Evolutionary conservation across 2,113 vertebrate species (phyloP), one percentile per base, ranked within the genome.

Genomic region (Pomatostomus ruficeps): DNA sequence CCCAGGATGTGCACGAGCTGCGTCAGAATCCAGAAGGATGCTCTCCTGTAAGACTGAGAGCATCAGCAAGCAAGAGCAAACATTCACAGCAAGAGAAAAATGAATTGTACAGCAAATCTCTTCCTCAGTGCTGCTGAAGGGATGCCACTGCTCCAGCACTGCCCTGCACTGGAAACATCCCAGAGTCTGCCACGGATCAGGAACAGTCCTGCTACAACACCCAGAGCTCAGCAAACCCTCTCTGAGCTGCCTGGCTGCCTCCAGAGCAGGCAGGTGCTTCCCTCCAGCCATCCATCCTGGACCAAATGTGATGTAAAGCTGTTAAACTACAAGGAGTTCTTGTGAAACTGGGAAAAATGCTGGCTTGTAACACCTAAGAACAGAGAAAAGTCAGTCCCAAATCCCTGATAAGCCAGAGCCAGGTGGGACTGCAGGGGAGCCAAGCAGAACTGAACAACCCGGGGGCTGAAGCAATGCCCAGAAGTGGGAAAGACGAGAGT

Each of bases 281-380:
- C 24, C 85, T 48, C 10, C 59, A 18, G 62, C 63, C 89, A 42
- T 5, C 11, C 2, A 2, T 7, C 59, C 59, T 14, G 28, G 36
- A 14, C 9, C 21, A 12, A 7, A 14, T 0, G 1, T 8, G 62
- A 24, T 5, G 2, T 3, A n/a, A n/a, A 76, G 52, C 25, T 18
- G 48, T 83, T 22, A 24, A 54, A 38, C 49, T 15, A 14, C 0
- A 18, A 33, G 38, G 28, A 36, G 26, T 8, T 83, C 59, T 21
- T 51, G n/a, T 33, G 22, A 12, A 61, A 13, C 21, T 40, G 25
- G 19, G 57, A 3, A 15, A 54, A 43, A 5, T 7, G 10, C 45
- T 40, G 49, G 45, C 43, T 51, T 63, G 24, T 43, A 43, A 33
- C 49, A 9, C 45, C 25, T 6, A 3, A 35, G 58, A 31, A 11